A percentile compares a stretch with the other conserved stretches of the same genome.
phyloP scores from a whole-genome alignment of 1,140 invertebrate species.

The Brachionus calyciflorus region DNA sequence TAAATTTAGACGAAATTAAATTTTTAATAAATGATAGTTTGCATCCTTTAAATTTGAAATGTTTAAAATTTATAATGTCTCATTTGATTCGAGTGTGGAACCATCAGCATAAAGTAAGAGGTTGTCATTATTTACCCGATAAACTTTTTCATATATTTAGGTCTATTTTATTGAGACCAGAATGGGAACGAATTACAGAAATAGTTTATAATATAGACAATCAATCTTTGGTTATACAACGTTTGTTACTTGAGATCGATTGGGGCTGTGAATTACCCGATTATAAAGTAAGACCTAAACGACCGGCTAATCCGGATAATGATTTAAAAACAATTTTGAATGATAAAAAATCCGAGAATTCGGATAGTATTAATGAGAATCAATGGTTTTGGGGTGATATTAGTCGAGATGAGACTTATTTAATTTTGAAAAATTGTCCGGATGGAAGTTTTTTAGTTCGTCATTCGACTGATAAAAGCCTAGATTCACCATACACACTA shows the following conservation, averaged over 20 bases:
- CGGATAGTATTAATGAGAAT: constrained; percentile 3
- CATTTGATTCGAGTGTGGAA: constrained; percentile 29
- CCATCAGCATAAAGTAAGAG: constrained; percentile 17
- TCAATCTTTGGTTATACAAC: constrained; percentile 23
- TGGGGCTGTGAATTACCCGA: constrained; percentile 18
- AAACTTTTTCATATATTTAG: constrained; percentile 41
- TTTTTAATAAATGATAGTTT: neutral
- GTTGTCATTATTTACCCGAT: constrained; percentile 37
- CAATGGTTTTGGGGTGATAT: constrained; percentile 41
- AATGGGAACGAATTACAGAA: neutral
- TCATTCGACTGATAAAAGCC: constrained; percentile 21
- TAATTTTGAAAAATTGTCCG: constrained; percentile 36
- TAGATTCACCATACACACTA: constrained; percentile 5
- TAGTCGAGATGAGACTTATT: constrained; percentile 2
- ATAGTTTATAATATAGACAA: constrained; percentile 39
- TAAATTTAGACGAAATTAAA: constrained; percentile 24
- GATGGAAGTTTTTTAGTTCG: constrained; percentile 38
- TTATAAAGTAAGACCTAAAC: constrained; percentile 26
- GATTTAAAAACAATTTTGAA: neutral
- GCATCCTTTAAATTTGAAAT: neutral
- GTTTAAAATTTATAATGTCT: neutral
- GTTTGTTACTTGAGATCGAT: constrained; percentile 30
- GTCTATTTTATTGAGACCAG: neutral
- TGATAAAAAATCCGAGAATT: too few relatives aligned
- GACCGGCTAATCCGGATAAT: neutral